Evolutionary conservation across 2,113 vertebrate genomes (phyloP).

Genomic region (Elachura formosa): DNA sequence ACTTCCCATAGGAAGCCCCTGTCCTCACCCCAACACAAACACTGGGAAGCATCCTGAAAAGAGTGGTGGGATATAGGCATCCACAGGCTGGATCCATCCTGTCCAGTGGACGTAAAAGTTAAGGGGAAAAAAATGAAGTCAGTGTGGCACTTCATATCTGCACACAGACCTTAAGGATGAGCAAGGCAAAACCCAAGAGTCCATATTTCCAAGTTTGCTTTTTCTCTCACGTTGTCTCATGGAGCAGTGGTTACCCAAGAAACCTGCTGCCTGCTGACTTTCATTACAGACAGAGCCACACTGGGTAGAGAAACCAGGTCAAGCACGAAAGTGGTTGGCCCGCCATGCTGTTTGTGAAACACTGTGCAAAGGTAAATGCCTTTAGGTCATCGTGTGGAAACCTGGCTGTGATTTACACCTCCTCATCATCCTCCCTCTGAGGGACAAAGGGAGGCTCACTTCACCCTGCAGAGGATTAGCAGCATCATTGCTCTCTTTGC

Average conservation of each 20-base stretch:
- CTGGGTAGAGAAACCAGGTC: neutral
- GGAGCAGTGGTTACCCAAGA: neutral
- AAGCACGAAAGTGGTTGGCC: neutral
- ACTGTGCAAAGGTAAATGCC: neutral
- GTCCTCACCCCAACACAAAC: neutral
- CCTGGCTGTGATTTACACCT: neutral
- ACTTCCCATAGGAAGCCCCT: neutral
- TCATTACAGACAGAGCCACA: fast-evolving
- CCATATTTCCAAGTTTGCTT: neutral
- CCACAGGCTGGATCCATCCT: neutral
- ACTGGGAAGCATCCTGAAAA: neutral
- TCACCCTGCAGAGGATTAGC: neutral
- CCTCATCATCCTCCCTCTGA: neutral
- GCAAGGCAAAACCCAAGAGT: neutral
- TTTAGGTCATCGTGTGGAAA: neutral
- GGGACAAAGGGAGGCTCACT: neutral
- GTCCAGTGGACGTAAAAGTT: neutral
- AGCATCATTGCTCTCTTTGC: neutral
- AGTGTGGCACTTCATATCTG: neutral
- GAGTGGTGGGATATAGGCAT: fast-evolving
- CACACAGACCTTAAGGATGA: neutral
- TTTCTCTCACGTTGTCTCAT: neutral
- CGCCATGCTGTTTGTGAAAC: fast-evolving
- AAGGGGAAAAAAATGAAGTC: neutral
- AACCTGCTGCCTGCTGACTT: neutral